Evolutionary conservation across 2,113 vertebrate genomes (phyloP), one percentile per base, ranked within the genome.

Genomic region (Noturus placidus): DNA sequence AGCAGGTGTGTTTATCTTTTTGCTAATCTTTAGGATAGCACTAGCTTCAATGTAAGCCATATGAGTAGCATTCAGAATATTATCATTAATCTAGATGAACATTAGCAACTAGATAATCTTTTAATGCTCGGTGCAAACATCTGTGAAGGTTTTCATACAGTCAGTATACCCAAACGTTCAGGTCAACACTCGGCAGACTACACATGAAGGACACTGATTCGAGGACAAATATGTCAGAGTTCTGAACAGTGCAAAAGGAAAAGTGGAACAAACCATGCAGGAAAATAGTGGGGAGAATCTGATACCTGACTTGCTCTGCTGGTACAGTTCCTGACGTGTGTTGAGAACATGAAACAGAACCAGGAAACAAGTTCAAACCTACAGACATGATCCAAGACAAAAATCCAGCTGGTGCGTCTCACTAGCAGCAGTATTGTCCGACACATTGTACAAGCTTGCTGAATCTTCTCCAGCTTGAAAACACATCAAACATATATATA

Each of bases 1-100:
- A 78, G 80, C 88, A 89, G 88, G 88, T 89, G 88, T 89, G 88
- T 83, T 86, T 86, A 83, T 65, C 65, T 82, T 82, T 78, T n/a
- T 22, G 59, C 2, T 83, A 42, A 42, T 76, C 46, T 69, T 74
- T 72, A 77, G 72, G 84, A 67, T 17, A 15, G 50, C 20, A 52
- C 13, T 56, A 42, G 59, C 27, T 22, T 72, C 65, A 56, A 10
- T 52, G 82, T 67, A 67, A 69, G 54, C 10, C 82, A 42, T 63
- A n/a, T 63, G 46, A 50, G 11, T n/a, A 30, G 25, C 20, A 13
- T 46, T 69, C 8, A 35, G 54, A 56, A 59, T 42, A 82, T 61
- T 27, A 42, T 82, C 56, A 38, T 57, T 19, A 30, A 30, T 8
- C 33, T 11, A 83, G 59, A 1, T 46, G 20, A 46, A 46, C 56